Evolutionary conservation across 2,797 vertebrate genomes (phyloP).

Genomic region (Ctenosaura bakeri): DNA sequence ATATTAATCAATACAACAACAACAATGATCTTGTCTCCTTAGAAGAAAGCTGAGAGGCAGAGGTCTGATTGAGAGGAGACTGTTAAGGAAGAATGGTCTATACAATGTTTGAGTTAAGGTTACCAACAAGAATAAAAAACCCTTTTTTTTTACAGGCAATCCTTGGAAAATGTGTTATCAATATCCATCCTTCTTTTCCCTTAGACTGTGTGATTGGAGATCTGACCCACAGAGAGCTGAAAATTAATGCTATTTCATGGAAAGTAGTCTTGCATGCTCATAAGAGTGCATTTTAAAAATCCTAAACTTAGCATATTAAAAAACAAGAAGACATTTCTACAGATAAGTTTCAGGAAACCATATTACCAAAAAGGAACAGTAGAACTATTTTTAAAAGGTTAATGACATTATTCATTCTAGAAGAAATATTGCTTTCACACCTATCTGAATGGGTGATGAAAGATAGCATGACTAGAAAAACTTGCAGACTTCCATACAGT

Average conservation of each 20-base stretch:
- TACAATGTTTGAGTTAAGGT: background rate
- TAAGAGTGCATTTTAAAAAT: background rate
- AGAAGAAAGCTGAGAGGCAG: background rate
- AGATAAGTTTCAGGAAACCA: background rate
- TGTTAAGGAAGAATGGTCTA: background rate
- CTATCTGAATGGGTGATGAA: too few species aligned
- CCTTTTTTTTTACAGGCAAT: background rate
- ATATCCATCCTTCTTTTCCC: background rate
- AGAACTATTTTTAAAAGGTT: background rate
- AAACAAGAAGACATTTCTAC: background rate
- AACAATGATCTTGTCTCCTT: background rate
- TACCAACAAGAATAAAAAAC: background rate
- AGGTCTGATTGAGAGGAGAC: background rate
- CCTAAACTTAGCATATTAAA: background rate
- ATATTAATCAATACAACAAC: background rate
- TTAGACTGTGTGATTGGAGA: background rate
- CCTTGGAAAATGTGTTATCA: too few species aligned
- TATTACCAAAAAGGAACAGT: background rate
- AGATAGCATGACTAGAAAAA: background rate
- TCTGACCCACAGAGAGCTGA: background rate
- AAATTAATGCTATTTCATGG: background rate
- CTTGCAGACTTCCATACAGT: background rate
- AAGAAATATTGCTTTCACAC: background rate
- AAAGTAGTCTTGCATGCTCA: background rate
- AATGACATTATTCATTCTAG: background rate